Evolutionary conservation across 2,113 vertebrate species (phyloP).

Genomic region (Rutilus rutilus): DNA sequence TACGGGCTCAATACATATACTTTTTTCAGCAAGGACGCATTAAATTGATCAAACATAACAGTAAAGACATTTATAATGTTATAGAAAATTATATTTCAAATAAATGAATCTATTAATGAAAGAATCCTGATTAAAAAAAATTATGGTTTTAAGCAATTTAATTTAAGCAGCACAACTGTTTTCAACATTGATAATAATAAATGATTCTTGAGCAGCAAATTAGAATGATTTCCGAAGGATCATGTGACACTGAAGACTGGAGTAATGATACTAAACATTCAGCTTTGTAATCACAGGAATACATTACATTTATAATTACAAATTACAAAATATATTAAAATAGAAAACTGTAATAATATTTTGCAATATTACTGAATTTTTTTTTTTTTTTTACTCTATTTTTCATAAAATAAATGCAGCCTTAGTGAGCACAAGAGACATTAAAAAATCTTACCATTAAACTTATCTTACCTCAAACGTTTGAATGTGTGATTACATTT

Average conservation of each 20-base stretch:
- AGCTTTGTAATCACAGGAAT: background rate
- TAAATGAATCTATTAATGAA: background rate
- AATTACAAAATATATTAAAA: background rate
- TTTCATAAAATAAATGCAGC: background rate
- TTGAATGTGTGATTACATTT: background rate
- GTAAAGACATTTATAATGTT: background rate
- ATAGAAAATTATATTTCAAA: background rate
- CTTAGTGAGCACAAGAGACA: background rate
- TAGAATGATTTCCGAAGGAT: background rate
- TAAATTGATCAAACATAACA: background rate
- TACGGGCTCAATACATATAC: background rate
- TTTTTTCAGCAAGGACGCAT: background rate
- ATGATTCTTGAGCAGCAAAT: background rate
- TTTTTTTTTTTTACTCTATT: no score
- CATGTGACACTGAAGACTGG: background rate
- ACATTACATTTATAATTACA: background rate
- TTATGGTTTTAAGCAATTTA: no score
- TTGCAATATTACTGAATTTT: no score
- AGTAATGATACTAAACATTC: background rate
- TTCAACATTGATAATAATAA: background rate
- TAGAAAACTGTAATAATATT: background rate
- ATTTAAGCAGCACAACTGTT: no score
- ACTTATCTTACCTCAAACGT: background rate
- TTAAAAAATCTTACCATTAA: background rate
- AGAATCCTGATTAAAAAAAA: background rate